Conservation (phyloP, 35 echinoderm and acorn worm species). For the Ophioderma brevispina region DNA sequence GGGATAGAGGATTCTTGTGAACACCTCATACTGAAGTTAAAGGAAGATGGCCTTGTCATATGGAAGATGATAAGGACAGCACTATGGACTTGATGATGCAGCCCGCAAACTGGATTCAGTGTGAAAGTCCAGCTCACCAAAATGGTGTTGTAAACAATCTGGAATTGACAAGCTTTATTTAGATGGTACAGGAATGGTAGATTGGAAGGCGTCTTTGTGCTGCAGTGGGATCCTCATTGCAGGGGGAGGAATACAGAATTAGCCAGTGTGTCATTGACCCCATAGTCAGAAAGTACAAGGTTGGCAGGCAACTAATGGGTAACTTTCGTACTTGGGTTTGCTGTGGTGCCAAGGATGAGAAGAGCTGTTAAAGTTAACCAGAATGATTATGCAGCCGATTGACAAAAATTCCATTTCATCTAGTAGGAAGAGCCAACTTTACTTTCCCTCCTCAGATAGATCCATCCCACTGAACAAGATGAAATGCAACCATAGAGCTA, state of each 20-base stretch:
- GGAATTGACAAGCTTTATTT: slow-evolving; percentile 1
- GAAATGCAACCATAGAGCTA: slow-evolving; percentile 43
- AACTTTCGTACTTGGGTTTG: slow-evolving; percentile 23
- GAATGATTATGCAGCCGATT: slow-evolving; percentile 31
- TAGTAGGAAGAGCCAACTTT: slow-evolving; percentile 20
- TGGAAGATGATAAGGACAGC: slow-evolving; percentile 12
- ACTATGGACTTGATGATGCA: slow-evolving; percentile 25
- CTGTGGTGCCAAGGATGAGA: neutral
- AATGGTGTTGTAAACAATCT: slow-evolving; percentile 1
- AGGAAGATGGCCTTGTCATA: slow-evolving; percentile 15
- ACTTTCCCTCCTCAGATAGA: too few relatives aligned
- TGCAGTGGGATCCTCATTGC: slow-evolving; percentile 1
- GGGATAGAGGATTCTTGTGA: neutral
- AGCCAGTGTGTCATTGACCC: slow-evolving; percentile 25
- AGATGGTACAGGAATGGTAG: slow-evolving; percentile 6
- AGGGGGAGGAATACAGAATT: slow-evolving; percentile 33
- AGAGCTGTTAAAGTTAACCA: slow-evolving; percentile 7
- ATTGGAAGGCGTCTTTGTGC: slow-evolving; percentile 16
- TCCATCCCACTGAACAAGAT: slow-evolving; percentile 25
- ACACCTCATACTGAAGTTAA: slow-evolving; percentile 5
- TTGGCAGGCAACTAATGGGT: slow-evolving; percentile 29
- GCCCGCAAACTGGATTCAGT: slow-evolving; percentile 26
- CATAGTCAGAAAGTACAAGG: slow-evolving; percentile 40
- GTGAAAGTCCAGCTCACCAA: slow-evolving; percentile 12
- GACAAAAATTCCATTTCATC: slow-evolving; percentile 14